A percentile compares a stretch with the other conserved stretches of the same genome.
Conservation (phyloP, 2,888 invertebrate species). For the Arge pagana region DNA sequence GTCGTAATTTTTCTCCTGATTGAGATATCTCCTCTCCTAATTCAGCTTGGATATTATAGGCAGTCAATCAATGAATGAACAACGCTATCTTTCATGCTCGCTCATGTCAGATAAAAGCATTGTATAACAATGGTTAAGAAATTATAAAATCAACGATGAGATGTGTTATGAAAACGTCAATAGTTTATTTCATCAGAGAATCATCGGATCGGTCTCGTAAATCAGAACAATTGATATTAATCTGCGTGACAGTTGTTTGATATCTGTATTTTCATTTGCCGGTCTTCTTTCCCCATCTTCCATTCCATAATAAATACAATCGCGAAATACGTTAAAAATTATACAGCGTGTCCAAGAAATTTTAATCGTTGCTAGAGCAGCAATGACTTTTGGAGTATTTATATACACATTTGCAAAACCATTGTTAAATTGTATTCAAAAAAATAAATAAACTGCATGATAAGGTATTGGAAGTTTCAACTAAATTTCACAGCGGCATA, state of each 20-base stretch:
- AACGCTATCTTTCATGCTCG: no score
- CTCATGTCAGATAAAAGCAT: no score
- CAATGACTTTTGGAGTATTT: conserved; percentile 2
- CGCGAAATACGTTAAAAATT: not conserved
- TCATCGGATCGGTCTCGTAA: conserved; percentile 34
- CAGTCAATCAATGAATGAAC: no score
- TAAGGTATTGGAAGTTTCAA: conserved; percentile 10
- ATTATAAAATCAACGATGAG: not conserved
- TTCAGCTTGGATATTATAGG: no score
- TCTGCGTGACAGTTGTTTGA: conserved; percentile 33
- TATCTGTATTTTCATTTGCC: conserved; percentile 5
- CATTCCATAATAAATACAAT: conserved; percentile 28
- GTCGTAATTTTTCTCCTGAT: no score
- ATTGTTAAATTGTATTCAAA: not conserved
- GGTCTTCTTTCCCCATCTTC: conserved; percentile 48
- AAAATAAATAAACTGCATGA: conserved; percentile 36
- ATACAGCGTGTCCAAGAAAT: not conserved
- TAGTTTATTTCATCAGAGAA: conserved; percentile 32
- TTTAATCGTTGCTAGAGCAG: not conserved
- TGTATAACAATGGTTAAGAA: no score
- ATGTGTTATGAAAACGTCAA: conserved; percentile 17
- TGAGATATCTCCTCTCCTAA: no score
- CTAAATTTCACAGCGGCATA: conserved; percentile 36
- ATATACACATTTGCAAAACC: conserved; percentile 6
- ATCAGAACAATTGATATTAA: conserved; percentile 34